Percentiles rank a stretch among this genome's conserved stretches.
These are phyloP conservation scores for Xenops minutus DNA, from an alignment of 2,797 vertebrate genomes.

Conservation along the genomic window DNA sequence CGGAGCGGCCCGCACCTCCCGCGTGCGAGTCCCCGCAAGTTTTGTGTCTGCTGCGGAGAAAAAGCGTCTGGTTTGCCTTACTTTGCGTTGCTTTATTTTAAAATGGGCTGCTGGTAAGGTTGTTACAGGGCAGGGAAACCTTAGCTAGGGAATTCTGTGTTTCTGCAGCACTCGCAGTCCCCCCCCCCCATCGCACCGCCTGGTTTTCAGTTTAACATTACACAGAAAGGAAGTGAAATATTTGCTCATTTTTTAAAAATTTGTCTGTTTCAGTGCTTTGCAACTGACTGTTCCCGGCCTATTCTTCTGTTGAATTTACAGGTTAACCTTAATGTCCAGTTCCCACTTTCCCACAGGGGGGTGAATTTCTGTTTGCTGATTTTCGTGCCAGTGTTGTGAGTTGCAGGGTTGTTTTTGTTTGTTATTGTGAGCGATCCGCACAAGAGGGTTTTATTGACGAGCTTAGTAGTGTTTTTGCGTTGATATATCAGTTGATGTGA, in stretches of 20 bases:
- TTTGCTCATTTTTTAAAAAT: not conserved
- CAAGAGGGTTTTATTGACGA: not conserved
- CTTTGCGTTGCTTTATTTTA: not conserved
- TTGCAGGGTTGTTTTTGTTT: not conserved
- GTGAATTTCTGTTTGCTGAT: not conserved
- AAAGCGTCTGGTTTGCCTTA: not conserved
- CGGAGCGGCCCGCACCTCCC: not conserved
- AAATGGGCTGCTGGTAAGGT: not conserved
- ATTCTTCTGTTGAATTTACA: not conserved
- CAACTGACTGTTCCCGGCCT: not conserved
- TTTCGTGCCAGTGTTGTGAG: not conserved
- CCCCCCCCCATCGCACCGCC: not conserved
- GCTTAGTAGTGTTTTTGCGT: not conserved
- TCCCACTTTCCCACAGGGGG: fast-evolving
- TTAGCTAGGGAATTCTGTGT: not conserved
- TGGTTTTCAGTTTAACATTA: not conserved
- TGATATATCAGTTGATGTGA: not conserved
- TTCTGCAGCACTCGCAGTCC: not conserved
- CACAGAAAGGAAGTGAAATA: not conserved
- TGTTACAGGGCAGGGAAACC: not conserved
- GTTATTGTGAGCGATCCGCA: not conserved
- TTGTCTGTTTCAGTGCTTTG: not conserved
- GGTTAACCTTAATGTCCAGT: not conserved
- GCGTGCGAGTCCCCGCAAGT: not conserved
- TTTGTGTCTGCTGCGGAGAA: not conserved